Conservation (phyloP, 2,113 vertebrate genomes). For the Brienomyrus brachyistius region DNA sequence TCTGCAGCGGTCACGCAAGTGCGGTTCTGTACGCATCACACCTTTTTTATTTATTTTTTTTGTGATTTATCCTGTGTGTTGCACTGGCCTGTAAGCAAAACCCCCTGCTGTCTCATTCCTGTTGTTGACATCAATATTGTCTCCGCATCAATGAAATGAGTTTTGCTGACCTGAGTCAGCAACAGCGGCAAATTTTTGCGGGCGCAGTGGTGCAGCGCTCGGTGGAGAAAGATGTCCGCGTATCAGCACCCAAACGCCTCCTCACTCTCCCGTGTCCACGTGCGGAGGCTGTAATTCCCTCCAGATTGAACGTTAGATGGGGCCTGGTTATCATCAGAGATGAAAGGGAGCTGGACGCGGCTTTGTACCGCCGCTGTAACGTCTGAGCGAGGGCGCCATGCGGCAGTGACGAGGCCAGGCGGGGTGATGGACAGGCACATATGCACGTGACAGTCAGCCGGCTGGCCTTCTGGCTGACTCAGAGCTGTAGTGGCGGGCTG, state of each 20-base stretch:
- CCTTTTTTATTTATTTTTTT: neutral
- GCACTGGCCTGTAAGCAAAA: constrained; percentile 42
- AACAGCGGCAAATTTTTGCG: constrained; percentile 62
- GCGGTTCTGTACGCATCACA: neutral
- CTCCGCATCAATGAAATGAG: constrained; percentile 70
- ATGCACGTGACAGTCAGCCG: neutral
- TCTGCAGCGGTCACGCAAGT: neutral
- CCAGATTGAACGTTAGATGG: neutral
- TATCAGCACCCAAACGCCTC: neutral
- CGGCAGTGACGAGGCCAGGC: neutral
- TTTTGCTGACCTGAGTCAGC: constrained; percentile 71
- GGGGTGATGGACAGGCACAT: neutral
- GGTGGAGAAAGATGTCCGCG: neutral
- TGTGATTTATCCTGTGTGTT: neutral
- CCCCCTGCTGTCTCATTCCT: constrained; percentile 19
- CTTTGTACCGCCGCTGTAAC: neutral
- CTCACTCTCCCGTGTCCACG: neutral
- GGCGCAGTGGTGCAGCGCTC: constrained; percentile 22
- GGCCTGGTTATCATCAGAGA: constrained; percentile 7
- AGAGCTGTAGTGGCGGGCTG: neutral
- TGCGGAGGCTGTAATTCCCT: neutral
- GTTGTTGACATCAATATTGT: constrained; percentile 68
- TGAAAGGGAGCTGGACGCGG: neutral
- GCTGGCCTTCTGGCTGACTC: neutral
- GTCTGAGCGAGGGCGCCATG: neutral